Base-by-base conservation (phyloP, 2,888 invertebrate genomes). In the Galeruca laticollis region DNA sequence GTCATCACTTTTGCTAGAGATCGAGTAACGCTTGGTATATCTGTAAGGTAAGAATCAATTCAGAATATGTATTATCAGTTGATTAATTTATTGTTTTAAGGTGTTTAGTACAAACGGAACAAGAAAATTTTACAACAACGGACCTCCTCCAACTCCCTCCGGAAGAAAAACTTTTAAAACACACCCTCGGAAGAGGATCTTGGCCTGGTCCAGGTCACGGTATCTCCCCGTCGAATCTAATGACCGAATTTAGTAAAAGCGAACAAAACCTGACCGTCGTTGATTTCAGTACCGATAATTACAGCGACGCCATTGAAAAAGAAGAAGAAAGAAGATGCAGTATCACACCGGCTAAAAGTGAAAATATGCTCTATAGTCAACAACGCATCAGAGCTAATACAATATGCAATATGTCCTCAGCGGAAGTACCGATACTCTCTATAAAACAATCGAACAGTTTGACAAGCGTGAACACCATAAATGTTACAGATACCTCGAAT, bases 1-100 rank as follows among this genome's bases (percentile, higher is more conserved):
- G 93, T 98, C 6, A 96, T 99, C 65, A 92, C 95, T 0, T 96
- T 96, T 83, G 97, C 98, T 0, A 89, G 99, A 71, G 98, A 98
- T 81, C 90, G 93, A 49, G 87, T 87, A 20, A 79, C 81, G 13
- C 78, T 76, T 31, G 84, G 84, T 78, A 85, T 75, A 77, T 85
- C 75, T 76, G 85, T 74, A 83, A 85, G 76, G 75, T 69, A 69
- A 60, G 40, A 26, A 26, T 26, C 6, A 26, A 26, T 26, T 26
- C 6, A 26, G 3, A 6, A 26, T 20, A 15, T 49, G 8, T n/a
- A 20, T 10, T 20, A 9, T 11, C 18, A 8, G 10, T 21, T 21
- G 10, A 10, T 21, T 51, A 13, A n/a, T 40, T 40, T 13, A 59
- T 51, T 49, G 11, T 63, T 54, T 51, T 54, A 21, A 59, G 65